Evolutionary conservation across 1,140 invertebrate genomes (phyloP), one percentile per base, ranked within the genome.

Genomic region (Laupala kohalensis): DNA sequence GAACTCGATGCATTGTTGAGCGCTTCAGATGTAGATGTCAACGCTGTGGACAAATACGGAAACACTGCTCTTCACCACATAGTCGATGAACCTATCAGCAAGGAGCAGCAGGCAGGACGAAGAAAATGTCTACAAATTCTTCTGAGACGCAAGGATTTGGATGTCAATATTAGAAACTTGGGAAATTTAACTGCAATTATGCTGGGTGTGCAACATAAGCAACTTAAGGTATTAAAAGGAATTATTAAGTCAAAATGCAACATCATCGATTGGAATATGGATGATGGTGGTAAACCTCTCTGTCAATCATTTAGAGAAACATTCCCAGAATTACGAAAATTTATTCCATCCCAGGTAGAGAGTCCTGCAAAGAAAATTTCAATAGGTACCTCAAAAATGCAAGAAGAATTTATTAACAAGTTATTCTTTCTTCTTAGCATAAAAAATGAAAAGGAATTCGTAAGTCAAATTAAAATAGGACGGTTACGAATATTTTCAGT

Each of bases 11-110:
- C 78, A 5, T 76, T 92, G 6, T 4, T 53, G 1, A n/a, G n/a
- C n/a, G 77, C 84, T 73, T 80, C 83, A 53, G 83, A 83, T 0
- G 86, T 86, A 24, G 85, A 89, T 74, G 84, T 87, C 0, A 91
- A 90, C 76, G 80, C 86, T 63, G 82, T 84, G 1, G 88, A 91
- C 76, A 79, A 78, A 73, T 72, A 72, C 70, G 84, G 87, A 13
- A 76, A 85, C 26, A 89, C 89, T 1, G 84, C 89, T 0, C 78
- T 90, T 53, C 84, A 87, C 72, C 83, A 86, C 74, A 86, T 88
- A 15, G 85, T 86, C 0, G 85, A 85, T 62, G 65, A 23, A 68
- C 73, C 29, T 24, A 25, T 27, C 26, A 3, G 25, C 13, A 25
- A 0, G 6, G 27, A 26, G 9, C n/a, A n/a, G n/a, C n/a, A n/a